These are phyloP conservation scores for Drosophila micromelanica DNA, from an alignment of 1,140 invertebrate genomes.

Conservation along the genomic window DNA sequence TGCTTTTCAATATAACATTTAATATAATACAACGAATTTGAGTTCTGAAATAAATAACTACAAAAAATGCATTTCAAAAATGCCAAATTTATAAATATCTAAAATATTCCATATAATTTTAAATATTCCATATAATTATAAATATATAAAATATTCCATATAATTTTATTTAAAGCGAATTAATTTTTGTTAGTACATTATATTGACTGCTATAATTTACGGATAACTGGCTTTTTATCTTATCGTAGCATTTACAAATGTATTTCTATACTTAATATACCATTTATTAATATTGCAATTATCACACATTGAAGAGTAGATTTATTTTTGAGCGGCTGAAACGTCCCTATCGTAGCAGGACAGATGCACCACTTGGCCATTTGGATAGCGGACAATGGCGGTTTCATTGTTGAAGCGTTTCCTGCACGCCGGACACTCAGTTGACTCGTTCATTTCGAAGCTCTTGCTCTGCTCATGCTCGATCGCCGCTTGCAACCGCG, in stretches of 20 bases:
- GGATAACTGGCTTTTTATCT: not conserved
- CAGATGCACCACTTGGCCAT: slow-evolving; percentile 96
- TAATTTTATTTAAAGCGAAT: too few relatives aligned
- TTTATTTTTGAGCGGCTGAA: slow-evolving; percentile 43
- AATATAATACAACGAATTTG: too few relatives aligned
- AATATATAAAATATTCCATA: too few relatives aligned
- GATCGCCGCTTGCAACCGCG: slow-evolving; percentile 91
- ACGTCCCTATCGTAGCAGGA: slow-evolving; percentile 87
- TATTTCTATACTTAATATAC: not conserved
- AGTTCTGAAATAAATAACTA: too few relatives aligned
- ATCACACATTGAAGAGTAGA: slow-evolving; percentile 30
- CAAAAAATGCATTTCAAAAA: too few relatives aligned
- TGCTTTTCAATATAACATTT: too few relatives aligned
- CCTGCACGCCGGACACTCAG: slow-evolving; percentile 95
- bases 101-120: too few relatives aligned
- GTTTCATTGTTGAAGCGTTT: slow-evolving; percentile 96
- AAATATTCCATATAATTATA: too few relatives aligned
- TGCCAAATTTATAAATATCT: too few relatives aligned
- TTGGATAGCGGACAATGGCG: slow-evolving; percentile 95
- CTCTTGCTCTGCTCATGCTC: slow-evolving; percentile 92
- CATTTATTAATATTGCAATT: not conserved
- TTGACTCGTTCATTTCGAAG: slow-evolving; percentile 93
- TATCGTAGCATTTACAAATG: not conserved
- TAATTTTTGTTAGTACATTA: too few relatives aligned
- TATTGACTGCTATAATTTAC: too few relatives aligned